A percentile compares a stretch with the other conserved stretches of the same genome.
phyloP scores from a whole-genome alignment of 2,888 invertebrate species.

The Melanostoma scalare region DNA sequence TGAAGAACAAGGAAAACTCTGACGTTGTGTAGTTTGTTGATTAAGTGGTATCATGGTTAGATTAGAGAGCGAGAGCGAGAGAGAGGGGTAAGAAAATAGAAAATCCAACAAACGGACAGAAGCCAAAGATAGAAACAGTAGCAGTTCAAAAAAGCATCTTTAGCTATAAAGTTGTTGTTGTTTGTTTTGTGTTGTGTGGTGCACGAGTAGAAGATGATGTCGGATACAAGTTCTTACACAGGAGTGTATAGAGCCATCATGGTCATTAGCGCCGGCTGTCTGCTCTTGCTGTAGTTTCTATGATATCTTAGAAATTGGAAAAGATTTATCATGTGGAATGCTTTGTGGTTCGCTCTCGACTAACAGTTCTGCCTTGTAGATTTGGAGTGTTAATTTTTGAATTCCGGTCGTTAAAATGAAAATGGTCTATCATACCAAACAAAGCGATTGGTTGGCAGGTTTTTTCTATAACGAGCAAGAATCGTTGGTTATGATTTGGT shows the following conservation, averaged over 20 bases:
- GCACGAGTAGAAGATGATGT: conserved; percentile 60
- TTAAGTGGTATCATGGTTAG: conserved; percentile 71
- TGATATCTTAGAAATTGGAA: conserved; percentile 53
- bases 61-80: conserved; percentile 44
- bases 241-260: conserved; percentile 66
- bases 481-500: too few relatives aligned
- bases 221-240: conserved; percentile 51
- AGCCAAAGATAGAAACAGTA: conserved; percentile 61
- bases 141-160: conserved; percentile 47
- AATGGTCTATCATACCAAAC: neutral
- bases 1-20: conserved; percentile 24
- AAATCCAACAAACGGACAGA: conserved; percentile 39
- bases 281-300: conserved; percentile 36
- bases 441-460: too few relatives aligned
- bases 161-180: conserved; percentile 39
- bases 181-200: conserved; percentile 13
- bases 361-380: neutral
- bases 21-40: conserved; percentile 63
- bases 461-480: too few relatives aligned
- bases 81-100: neutral
- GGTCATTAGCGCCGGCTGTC: conserved; percentile 70
- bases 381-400: conserved; percentile 23
- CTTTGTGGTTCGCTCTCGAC: conserved; percentile 11
- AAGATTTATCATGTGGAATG: conserved; percentile 57
- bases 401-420: conserved; percentile 23